These are phyloP conservation scores for Lagodon rhomboides DNA, from an alignment of 2,797 vertebrate species.

Conservation along the genomic window DNA sequence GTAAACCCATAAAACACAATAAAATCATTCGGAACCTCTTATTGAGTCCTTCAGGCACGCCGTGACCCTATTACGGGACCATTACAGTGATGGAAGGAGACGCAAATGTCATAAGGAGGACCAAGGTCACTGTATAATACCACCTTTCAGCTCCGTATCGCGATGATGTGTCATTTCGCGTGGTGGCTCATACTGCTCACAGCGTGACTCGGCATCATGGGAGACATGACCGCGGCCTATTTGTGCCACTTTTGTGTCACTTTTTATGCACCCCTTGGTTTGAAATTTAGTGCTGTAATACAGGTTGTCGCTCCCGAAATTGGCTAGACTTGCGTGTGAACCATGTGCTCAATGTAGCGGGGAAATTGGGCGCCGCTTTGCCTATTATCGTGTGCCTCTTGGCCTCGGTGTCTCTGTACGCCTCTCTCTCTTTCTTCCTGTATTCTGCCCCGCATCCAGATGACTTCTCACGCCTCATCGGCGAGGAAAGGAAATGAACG, in stretches of 20 bases:
- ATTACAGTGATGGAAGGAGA: constrained; percentile 4
- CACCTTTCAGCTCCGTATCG: constrained; percentile 17
- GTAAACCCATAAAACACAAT: constrained; percentile 16
- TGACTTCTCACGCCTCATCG: constrained; percentile 24
- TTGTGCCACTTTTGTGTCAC: background rate
- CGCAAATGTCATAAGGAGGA: constrained; percentile 4
- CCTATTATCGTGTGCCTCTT: background rate
- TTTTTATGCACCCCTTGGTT: background rate
- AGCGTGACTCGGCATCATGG: constrained; percentile 15
- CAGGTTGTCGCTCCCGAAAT: background rate
- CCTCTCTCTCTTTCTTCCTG: background rate
- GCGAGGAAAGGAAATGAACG: constrained; percentile 27
- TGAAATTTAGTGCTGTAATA: background rate
- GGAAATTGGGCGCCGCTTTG: constrained; percentile 12
- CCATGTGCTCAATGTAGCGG: constrained; percentile 33
- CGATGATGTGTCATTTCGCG: constrained; percentile 27
- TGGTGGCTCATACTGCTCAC: constrained; percentile 19
- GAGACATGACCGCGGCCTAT: constrained; percentile 7
- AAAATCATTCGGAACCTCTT: constrained; percentile 6
- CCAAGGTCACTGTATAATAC: constrained; percentile 17
- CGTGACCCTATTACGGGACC: constrained; percentile 15
- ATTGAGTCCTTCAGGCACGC: constrained; percentile 4
- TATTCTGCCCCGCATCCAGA: constrained; percentile 9
- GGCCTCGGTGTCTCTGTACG: background rate
- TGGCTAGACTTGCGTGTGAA: constrained; percentile 28